Conservation (phyloP, 1,140 invertebrate genomes). For the Hydropsyche tenuis region DNA sequence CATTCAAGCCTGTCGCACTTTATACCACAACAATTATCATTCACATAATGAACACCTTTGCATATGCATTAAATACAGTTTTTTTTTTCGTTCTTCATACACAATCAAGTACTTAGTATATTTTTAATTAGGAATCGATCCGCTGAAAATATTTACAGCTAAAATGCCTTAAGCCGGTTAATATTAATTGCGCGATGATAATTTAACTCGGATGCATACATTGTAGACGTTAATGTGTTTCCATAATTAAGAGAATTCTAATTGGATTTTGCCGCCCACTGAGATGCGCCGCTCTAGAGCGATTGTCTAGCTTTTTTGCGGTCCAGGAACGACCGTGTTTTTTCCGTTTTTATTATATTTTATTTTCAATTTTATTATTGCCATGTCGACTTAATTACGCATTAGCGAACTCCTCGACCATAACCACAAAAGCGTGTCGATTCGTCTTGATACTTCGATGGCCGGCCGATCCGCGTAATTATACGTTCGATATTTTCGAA, state of each 20-base stretch:
- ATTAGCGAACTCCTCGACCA: too few relatives aligned
- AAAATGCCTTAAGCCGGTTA: not conserved
- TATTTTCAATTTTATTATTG: too few relatives aligned
- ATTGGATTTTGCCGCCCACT: slow-evolving; percentile 11
- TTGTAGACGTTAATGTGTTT: not conserved
- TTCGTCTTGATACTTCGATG: not conserved
- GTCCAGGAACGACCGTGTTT: slow-evolving; percentile 5
- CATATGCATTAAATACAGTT: not conserved
- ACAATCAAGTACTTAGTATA: not conserved
- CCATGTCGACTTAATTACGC: too few relatives aligned
- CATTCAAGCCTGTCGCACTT: slow-evolving; percentile 18
- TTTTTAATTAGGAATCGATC: too few relatives aligned
- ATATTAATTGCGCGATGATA: not conserved
- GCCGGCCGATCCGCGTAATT: not conserved
- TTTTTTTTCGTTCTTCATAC: slow-evolving; percentile 8
- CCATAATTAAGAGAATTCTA: slow-evolving; percentile 17
- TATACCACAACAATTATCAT: slow-evolving; percentile 8
- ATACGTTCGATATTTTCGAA: not conserved
- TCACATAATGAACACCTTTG: slow-evolving; percentile 10
- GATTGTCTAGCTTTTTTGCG: slow-evolving; percentile 18
- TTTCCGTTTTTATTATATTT: not conserved
- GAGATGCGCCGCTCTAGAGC: slow-evolving; percentile 6
- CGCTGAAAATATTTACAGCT: too few relatives aligned
- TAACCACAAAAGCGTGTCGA: too few relatives aligned
- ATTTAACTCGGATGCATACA: not conserved